Evolutionary conservation across 2,113 vertebrate genomes (phyloP), one percentile per base, ranked within the genome.

Genomic region (Lipotes vexillifer): DNA sequence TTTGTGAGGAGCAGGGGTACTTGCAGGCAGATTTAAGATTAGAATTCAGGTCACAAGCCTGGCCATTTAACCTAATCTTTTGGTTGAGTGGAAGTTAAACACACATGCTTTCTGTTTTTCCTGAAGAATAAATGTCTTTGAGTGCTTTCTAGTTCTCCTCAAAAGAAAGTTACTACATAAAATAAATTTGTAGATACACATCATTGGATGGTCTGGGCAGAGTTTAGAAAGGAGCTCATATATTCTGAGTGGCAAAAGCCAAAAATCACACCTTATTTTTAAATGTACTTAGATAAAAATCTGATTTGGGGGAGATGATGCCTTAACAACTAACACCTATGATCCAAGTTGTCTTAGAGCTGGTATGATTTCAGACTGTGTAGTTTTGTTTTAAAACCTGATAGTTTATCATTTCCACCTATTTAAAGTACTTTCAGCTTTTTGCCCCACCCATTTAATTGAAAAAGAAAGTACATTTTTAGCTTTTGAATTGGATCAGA

Each of bases 1-100:
- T 96, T 95, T 90, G 38, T 94, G 63, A 90, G 41, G 31, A 92
- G 25, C 84, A 63, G 57, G 49, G n/a, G 23, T 93, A 25, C 69
- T 85, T 90, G 41, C 2, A 83, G 69, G 31, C 38, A 52, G 31
- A 72, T 90, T 96, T 92, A 82, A 95, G 85, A 92, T 94, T 94
- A 93, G 87, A 94, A 96, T 81, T 94, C 78, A 87, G 68, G 57
- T 96, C 95, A 95, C 63, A 95, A 38, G 49, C 27, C 49, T 97
- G 86, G 11, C 86, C 66, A 69, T 91, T 96, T 95, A 94, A 95
- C 81, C 55, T 82, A 92, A 80, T 65, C 65, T 33, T 95, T 96
- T 61, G 85, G 81, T 85, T n/a, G 41, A 75, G 36, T 80, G 72
- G 44, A 96, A 82, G 57, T 96, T 93, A 95, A 68, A 63, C 15